Evolutionary conservation across 2,888 invertebrate genomes (phyloP), one percentile per base, ranked within the genome.

Genomic region (Epinotia bilunana): DNA sequence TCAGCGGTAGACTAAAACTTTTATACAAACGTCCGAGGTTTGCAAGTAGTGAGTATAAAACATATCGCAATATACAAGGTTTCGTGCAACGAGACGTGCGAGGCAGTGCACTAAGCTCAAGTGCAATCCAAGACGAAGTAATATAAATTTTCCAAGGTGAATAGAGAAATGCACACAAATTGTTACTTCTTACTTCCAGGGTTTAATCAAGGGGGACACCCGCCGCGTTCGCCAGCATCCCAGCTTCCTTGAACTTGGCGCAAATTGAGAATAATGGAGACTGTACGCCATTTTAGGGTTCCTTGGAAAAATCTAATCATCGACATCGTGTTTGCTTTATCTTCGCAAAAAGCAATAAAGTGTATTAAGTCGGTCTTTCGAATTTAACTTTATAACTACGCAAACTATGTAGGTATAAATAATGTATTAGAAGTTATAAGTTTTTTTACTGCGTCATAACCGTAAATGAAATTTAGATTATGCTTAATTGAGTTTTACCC

Each of bases 201-300:
- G 91, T 93, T 94, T 93, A 94, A 94, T 94, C 93, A 93, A 93
- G 92, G 91, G 90, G 90, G 90, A 93, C 92, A 92, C 93, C 94
- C 92, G 92, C 91, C 87, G 93, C 82, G 93, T 83, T 84, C 80
- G 86, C 84, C 83, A 81, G 80, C 84, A 84, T 82, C 83, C 83
- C 82, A 83, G 86, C 88, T 89, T 86, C 86, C 89, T 88, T 88
- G 87, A 88, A 87, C 89, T 88, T 86, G 85, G 88, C 86, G 88
- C 90, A 93, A 93, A 94, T 93, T 93, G 91, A 93, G 91, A 94
- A 90, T 93, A 93, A 93, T 93, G 92, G 91, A 87, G 85, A 83
- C 87, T 76, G 83, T 82, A 83, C 83, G 84, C 86, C 84, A 79
- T 87, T 90, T 91, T 89, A 90, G 88, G 90, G 87, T 85, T 90